Conservation (phyloP, 2,888 invertebrate genomes). For the Drosophila diplacantha region DNA sequence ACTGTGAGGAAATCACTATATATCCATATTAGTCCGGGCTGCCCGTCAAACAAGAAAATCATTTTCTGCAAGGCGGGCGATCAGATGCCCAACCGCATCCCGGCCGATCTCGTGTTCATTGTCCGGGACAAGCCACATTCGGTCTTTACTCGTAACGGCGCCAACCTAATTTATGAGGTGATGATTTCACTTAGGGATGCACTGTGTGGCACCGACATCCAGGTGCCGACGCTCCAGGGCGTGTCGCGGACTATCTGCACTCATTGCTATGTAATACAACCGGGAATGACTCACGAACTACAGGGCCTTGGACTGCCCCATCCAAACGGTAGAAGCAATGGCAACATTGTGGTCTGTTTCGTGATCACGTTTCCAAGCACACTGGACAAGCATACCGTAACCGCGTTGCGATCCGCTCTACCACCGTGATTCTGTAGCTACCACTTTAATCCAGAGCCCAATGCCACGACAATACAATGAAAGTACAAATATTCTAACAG, state of each 20-base stretch:
- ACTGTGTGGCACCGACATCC: not conserved
- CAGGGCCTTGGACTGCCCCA: not conserved
- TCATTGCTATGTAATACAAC: not conserved
- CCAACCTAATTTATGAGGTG: not conserved
- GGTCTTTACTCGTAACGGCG: not conserved
- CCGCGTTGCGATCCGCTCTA: not conserved
- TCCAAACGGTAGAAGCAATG: not conserved
- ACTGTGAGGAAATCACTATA: conserved; percentile 79
- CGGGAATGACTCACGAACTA: not conserved
- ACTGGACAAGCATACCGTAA: accelerated
- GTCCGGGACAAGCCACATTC: conserved; percentile 78
- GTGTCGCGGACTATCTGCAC: not conserved
- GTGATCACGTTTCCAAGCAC: not conserved
- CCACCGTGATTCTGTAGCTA: not conserved
- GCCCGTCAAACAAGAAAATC: conserved; percentile 98
- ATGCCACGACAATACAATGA: not conserved
- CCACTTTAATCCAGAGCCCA: not conserved
- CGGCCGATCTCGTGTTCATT: conserved; percentile 97
- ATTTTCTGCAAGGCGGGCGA: conserved; percentile 98
- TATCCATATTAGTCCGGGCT: conserved; percentile 96
- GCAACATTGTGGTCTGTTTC: not conserved
- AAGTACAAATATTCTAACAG: not conserved
- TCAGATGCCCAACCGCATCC: conserved; percentile 82
- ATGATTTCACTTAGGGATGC: not conserved
- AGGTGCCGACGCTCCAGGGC: not conserved